These are phyloP conservation scores for Uromys caudimaculatus DNA, from an alignment of 2,797 vertebrate genomes.

Conservation along the genomic window DNA sequence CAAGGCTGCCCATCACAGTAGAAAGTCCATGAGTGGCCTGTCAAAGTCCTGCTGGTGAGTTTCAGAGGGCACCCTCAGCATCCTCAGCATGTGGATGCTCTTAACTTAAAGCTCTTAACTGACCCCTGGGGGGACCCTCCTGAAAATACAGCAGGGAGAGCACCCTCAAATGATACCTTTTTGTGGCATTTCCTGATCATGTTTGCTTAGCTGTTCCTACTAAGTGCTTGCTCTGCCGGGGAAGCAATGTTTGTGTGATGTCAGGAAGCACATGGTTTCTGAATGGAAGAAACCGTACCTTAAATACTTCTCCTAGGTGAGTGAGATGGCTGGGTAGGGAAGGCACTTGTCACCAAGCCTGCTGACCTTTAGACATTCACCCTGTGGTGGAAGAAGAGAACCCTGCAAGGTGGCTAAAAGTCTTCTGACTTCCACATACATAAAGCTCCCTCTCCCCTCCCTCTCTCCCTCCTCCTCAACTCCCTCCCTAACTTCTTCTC, in stretches of 20 bases:
- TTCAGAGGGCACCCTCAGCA: not conserved
- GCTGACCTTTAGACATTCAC: no score
- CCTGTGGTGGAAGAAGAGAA: not conserved
- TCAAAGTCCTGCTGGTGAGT: not conserved
- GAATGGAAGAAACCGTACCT: not conserved
- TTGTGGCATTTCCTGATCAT: not conserved
- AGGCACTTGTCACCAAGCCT: not conserved
- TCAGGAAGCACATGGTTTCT: not conserved
- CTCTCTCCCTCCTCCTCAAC: not conserved
- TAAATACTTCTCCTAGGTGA: not conserved
- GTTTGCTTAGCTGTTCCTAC: not conserved
- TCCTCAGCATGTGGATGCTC: no score
- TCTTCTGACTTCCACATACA: no score
- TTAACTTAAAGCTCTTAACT: not conserved
- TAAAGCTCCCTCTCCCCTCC: not conserved
- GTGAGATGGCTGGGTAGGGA: not conserved
- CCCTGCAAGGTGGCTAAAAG: not conserved
- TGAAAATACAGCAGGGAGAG: not conserved
- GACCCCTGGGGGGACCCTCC: not conserved
- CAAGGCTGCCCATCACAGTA: no score
- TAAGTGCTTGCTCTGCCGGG: not conserved
- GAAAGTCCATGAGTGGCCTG: not conserved
- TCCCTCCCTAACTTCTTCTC: not conserved
- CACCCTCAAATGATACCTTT: not conserved
- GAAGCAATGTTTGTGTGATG: not conserved